These are phyloP conservation scores for Ylistrum balloti DNA, from an alignment of 1,140 invertebrate genomes.

Conservation along the genomic window DNA sequence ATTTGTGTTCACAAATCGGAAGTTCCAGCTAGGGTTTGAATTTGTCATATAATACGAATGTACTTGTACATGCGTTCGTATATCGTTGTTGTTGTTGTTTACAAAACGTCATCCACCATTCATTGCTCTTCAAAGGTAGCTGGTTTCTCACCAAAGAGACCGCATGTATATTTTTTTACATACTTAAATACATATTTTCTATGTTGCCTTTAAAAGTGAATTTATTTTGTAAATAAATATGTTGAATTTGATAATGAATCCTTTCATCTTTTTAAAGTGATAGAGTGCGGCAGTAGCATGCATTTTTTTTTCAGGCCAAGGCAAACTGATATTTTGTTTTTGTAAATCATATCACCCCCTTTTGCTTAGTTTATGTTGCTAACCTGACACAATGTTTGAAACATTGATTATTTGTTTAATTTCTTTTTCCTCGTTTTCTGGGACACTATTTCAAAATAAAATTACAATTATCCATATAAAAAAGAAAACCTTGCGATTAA, in stretches of 20 bases:
- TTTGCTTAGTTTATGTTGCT: too few species aligned
- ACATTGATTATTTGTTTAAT: too few species aligned
- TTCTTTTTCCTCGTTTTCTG: too few species aligned
- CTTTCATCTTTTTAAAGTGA: background rate
- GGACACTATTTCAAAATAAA: too few species aligned
- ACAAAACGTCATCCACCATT: too few species aligned
- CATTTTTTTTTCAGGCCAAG: too few species aligned
- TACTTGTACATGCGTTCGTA: background rate
- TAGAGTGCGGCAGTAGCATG: too few species aligned
- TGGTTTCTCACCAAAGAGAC: background rate
- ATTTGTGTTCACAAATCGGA: background rate
- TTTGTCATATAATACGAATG: background rate
- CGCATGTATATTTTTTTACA: background rate
- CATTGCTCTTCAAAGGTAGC: background rate
- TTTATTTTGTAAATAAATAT: constrained; percentile 20
- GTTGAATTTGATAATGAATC: background rate
- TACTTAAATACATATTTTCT: background rate
- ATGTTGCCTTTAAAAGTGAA: background rate
- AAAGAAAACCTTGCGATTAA: too few species aligned
- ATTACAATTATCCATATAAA: too few species aligned
- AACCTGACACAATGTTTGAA: too few species aligned
- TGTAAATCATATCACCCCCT: too few species aligned
- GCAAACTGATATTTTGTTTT: too few species aligned
- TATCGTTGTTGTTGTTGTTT: background rate
- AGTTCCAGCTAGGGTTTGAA: background rate